Percentiles rank a stretch among this genome's conserved stretches.
These are phyloP conservation scores for Malurus cyaneus DNA, from an alignment of 2,113 vertebrate genomes.

Conservation along the genomic window DNA sequence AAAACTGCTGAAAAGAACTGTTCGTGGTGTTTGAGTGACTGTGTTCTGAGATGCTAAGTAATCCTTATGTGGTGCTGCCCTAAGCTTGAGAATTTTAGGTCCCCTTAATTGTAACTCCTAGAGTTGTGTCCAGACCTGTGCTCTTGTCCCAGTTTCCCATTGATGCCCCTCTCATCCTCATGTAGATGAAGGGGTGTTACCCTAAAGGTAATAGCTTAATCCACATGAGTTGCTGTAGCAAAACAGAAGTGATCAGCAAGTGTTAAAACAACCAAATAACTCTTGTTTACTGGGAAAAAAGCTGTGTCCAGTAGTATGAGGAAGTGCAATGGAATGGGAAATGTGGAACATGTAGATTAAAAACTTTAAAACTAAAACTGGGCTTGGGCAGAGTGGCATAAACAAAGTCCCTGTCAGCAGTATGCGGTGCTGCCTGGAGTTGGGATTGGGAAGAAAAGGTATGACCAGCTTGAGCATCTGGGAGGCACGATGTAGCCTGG, in stretches of 20 bases:
- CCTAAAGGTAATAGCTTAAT: not conserved
- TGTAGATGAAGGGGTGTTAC: fast-evolving
- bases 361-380: not conserved
- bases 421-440: not conserved
- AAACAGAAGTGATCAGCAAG: not conserved
- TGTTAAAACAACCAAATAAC: not conserved
- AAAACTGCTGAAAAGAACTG: not conserved
- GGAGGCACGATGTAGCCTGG: not conserved
- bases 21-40: not conserved
- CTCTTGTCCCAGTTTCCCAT: not conserved
- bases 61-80: not conserved
- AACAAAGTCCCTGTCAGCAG: not conserved
- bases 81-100: not conserved
- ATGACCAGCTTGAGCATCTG: not conserved
- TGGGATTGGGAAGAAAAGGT: not conserved
- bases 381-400: fast-evolving
- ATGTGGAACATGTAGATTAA: not conserved
- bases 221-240: not conserved
- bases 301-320: not conserved
- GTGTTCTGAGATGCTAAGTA: not conserved
- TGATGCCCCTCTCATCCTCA: not conserved
- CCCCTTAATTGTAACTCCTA: fast-evolving
- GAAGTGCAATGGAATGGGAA: not conserved
- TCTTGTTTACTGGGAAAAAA: not conserved
- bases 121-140: no score